phyloP scores from a whole-genome alignment of 2,113 vertebrate genomes.

The Pelmatolapia mariae region DNA sequence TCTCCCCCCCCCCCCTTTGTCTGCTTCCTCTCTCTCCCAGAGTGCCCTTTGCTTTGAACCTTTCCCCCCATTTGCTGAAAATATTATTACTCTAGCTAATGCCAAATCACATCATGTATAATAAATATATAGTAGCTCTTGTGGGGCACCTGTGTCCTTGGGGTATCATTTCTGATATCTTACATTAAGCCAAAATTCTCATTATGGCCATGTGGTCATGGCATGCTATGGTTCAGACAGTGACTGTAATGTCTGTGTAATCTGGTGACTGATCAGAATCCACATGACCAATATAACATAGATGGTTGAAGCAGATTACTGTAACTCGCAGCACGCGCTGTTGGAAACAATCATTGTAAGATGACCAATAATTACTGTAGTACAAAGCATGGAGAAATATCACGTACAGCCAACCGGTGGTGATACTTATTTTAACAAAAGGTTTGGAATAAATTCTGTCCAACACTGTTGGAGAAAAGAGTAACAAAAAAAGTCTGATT shows the following conservation, averaged over 20 bases:
- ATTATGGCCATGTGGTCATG: slow-evolving; percentile 33
- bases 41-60: not conserved
- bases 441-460: not conserved
- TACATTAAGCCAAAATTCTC: slow-evolving; percentile 14
- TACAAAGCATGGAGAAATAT: not conserved
- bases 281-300: not conserved
- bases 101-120: slow-evolving; percentile 19
- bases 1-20: not conserved
- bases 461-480: not conserved
- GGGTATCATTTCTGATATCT: slow-evolving; percentile 20
- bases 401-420: not conserved
- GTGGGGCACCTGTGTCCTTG: not conserved
- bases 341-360: not conserved
- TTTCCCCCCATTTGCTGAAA: not conserved
- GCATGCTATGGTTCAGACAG: not conserved
- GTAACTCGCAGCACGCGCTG: not conserved
- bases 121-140: not conserved
- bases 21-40: not conserved
- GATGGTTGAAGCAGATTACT: not conserved
- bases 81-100: slow-evolving; percentile 9
- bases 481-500: not conserved
- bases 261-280: not conserved
- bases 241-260: slow-evolving; percentile 14
- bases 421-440: not conserved
- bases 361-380: not conserved